phyloP scores from a whole-genome alignment of 37 sponge, comb jelly and placozoan species.

The Aphrocallistes beatrix region DNA sequence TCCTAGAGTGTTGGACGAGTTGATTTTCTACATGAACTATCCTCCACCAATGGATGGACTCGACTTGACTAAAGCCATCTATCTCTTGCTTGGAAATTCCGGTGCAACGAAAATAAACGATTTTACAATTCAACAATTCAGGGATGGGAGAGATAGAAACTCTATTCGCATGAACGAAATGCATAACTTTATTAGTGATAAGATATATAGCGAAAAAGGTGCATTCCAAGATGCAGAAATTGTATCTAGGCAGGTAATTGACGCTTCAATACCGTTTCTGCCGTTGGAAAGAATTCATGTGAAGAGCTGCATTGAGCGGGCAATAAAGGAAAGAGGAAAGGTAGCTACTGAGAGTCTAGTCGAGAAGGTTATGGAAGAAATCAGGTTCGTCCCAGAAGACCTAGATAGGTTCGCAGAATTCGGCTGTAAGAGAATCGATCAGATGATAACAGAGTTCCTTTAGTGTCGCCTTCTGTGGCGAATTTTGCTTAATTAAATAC shows the following conservation, averaged over 20 bases:
- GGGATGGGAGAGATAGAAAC: background rate
- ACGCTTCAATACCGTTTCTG: conserved; percentile 22
- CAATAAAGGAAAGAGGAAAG: background rate
- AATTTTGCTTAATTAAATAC: too few species aligned
- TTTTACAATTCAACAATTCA: background rate
- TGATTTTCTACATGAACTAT: background rate
- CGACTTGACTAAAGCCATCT: background rate
- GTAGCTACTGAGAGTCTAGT: background rate
- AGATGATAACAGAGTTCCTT: background rate
- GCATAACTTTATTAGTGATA: conserved; percentile 1
- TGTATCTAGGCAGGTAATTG: conserved; percentile 13
- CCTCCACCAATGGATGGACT: conserved; percentile 19
- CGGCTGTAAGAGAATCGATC: background rate
- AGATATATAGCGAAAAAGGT: background rate
- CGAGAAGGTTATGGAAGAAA: background rate
- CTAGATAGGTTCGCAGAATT: background rate
- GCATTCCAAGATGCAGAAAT: background rate
- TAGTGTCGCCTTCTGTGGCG: too few species aligned
- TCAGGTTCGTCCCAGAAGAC: background rate
- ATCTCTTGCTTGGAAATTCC: conserved; percentile 7
- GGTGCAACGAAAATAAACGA: conserved; percentile 19
- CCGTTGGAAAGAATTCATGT: conserved; percentile 16
- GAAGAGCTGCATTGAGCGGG: background rate
- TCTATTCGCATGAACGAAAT: conserved; percentile 4
- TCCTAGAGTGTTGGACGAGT: background rate